Base-by-base conservation (phyloP, 2,888 invertebrate genomes). In the Trilocha varians region DNA sequence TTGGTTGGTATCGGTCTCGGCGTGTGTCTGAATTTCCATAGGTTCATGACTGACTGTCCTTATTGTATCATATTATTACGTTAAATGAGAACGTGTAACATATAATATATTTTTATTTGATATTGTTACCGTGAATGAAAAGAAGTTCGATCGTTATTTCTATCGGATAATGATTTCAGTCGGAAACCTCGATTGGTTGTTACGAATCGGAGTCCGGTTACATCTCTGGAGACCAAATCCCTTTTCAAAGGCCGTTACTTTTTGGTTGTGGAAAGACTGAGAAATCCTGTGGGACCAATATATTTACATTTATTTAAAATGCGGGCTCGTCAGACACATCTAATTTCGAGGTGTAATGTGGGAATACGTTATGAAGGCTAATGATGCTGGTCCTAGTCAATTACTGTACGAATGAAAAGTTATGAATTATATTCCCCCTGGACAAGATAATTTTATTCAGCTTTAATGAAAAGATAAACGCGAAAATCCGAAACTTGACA, bases 271-370 rank as follows among this genome's bases (percentile, higher is more conserved):
- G 55, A 56, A 56, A 56, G 56, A 56, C 56, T 53, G 54, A 25
- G 11, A 25, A 48, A 42, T 59, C 65, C 47, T 49, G 17, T 37
- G 59, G 52, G 61, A 48, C 42, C 45, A 47, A 47, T 55, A 56
- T 51, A 57, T 66, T 65, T 65, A 58, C 55, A 62, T 65, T 61
- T 63, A 55, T 59, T 61, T 57, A 56, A 62, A 65, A 57, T 54
- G 58, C 53, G 59, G 53, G 55, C 62, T 56, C 56, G 55, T 59
- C 55, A 47, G 52, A 50, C 46, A 54, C 50, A 59, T 61, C 64
- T 62, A 62, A 63, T 62, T 59, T 53, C 41, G 55, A 55, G 48
- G 48, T 44, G 46, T 49, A 53, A 55, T 47, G 49, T 48, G 44
- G 41, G 45, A 45, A 46, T 46, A 49, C 40, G 50, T 40, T 42